phyloP scores from a whole-genome alignment of 2,888 invertebrate genomes.

The Villa cingulata region DNA sequence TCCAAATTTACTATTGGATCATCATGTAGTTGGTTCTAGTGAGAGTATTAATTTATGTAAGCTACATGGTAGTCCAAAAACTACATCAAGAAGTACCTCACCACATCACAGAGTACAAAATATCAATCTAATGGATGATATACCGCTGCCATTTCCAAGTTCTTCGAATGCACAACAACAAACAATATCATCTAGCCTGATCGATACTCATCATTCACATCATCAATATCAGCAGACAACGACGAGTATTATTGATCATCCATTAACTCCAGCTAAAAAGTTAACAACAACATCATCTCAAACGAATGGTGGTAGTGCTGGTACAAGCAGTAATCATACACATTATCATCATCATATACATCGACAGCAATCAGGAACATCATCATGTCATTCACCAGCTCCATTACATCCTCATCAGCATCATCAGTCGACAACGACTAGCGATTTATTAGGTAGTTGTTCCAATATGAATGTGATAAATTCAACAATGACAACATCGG shows the following conservation, averaged over 20 bases:
- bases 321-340: constrained; percentile 10
- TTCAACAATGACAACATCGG: constrained; percentile 25
- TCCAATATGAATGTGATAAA: constrained; percentile 33
- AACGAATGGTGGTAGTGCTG: constrained; percentile 22
- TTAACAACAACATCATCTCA: constrained; percentile 32
- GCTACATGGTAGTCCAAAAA: constrained; percentile 36
- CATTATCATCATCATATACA: constrained; percentile 24
- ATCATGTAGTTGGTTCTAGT: constrained; percentile 16
- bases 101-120: constrained; percentile 36
- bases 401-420: constrained; percentile 33
- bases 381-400: constrained; percentile 34
- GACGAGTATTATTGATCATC: constrained; percentile 32
- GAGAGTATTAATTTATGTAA: constrained; percentile 21
- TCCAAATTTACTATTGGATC: constrained; percentile 18
- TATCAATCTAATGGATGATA: constrained; percentile 34
- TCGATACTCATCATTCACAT: constrained; percentile 32
- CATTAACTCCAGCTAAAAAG: constrained; percentile 33
- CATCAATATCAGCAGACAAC: constrained; percentile 35
- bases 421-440: constrained; percentile 34
- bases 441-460: constrained; percentile 28
- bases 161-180: constrained; percentile 2
- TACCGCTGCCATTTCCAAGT: constrained; percentile 15
- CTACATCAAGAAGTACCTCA: constrained; percentile 35
- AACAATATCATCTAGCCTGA: constrained; percentile 14
- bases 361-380: constrained; percentile 32